phyloP scores from a whole-genome alignment of 1,140 invertebrate species.

The Pararge aegeria region DNA sequence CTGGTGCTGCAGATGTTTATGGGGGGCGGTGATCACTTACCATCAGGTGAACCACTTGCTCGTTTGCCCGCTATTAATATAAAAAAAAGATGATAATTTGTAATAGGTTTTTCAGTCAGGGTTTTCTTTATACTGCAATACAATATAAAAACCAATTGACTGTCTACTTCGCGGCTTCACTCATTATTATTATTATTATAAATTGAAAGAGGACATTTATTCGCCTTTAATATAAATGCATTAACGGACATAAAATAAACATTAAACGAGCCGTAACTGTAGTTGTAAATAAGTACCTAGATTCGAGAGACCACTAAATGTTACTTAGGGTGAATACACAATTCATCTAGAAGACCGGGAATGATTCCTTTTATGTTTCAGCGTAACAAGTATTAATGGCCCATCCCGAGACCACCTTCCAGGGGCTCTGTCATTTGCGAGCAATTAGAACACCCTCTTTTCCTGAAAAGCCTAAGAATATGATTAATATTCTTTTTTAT shows the following conservation, averaged over 20 bases:
- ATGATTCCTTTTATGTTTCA: conserved; percentile 64
- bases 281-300: conserved; percentile 21
- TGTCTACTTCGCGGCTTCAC: too few relatives aligned
- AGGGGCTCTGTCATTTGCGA: conserved; percentile 62
- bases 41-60: too few relatives aligned
- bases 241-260: not conserved
- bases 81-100: too few relatives aligned
- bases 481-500: conserved; percentile 58
- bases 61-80: too few relatives aligned
- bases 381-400: conserved; percentile 68
- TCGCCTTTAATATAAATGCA: not conserved
- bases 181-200: too few relatives aligned
- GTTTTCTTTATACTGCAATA: too few relatives aligned
- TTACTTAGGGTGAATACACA: conserved; percentile 58
- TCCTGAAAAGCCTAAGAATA: conserved; percentile 56
- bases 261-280: not conserved
- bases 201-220: too few relatives aligned
- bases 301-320: conserved; percentile 36
- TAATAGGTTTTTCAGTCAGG: too few relatives aligned
- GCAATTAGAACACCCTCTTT: conserved; percentile 59
- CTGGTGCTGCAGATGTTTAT: too few relatives aligned
- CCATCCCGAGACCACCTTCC: conserved; percentile 42
- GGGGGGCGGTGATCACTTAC: too few relatives aligned
- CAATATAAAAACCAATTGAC: too few relatives aligned
- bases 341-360: conserved; percentile 57